Base-by-base conservation (phyloP, 2,797 vertebrate species). In the Microctenopoma stevenorrisi region DNA sequence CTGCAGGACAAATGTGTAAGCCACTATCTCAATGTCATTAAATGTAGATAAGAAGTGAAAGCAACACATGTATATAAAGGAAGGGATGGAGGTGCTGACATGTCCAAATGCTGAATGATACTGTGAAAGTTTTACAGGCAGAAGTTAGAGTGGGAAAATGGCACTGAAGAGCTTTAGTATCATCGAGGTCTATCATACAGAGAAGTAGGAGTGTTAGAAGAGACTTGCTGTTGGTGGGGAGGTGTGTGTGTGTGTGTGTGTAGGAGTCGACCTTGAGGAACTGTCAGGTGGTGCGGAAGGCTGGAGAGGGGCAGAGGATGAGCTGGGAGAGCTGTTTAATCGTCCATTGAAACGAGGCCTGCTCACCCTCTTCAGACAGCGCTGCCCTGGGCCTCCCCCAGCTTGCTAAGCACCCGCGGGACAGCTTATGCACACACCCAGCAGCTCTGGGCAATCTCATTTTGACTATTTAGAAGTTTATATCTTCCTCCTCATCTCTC, bases 261-360 rank as follows among this genome's bases (percentile, higher is more conserved):
- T 46, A 60, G 30, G 64, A 57, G 65, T 72, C 47, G 73, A 90
- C 89, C 86, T 84, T 85, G 82, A 81, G 74, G 57, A 83, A 40
- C 62, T 50, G 69, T 68, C 67, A 74, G 78, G 76, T 76, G 72
- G 72, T 72, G 73, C 44, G 3, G 65, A 64, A 72, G 64, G 66
- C 74, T 63, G 76, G 51, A 81, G 79, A 76, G 76, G 68, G 62
- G 70, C 68, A 59, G 70, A 72, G 74, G 73, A 70, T 46, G 35
- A 68, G 74, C 63, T 38, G 47, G n/a, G 50, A 82, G 76, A 71
- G 76, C 70, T 16, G 62, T 74, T 89, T 83, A 86, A 88, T 86
- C 68, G 49, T 51, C 83, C 64, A 76, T 64, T 80, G 59, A 84
- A 89, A 85, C 68, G 25, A 57, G 43, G 42, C 53, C 57, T 13